Conservation (phyloP, 2,888 invertebrate species). For the Drosophila paramelanica region DNA sequence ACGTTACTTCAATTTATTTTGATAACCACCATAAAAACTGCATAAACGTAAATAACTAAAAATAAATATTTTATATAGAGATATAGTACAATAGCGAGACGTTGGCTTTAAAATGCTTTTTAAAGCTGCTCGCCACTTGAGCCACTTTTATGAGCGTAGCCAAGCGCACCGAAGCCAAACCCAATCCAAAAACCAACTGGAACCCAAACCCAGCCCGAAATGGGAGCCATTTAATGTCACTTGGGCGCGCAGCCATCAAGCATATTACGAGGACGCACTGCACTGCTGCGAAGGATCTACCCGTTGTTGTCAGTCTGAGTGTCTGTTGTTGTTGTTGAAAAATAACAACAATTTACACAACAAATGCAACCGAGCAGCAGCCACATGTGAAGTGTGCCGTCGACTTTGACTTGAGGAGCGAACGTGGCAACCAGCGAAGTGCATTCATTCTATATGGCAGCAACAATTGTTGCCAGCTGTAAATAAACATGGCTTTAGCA, state of each 20-base stretch:
- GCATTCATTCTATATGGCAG: constrained; percentile 64
- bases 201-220: constrained; percentile 44
- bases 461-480: constrained; percentile 82
- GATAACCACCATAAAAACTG: constrained; percentile 62
- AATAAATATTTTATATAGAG: constrained; percentile 61
- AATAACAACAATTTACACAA: constrained; percentile 79
- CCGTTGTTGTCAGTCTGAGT: constrained; percentile 46
- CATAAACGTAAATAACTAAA: constrained; percentile 65
- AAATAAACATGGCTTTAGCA: constrained; percentile 78
- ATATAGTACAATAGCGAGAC: constrained; percentile 14
- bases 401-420: constrained; percentile 65
- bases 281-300: constrained; percentile 10
- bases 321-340: constrained; percentile 52
- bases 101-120: constrained; percentile 63
- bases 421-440: constrained; percentile 63
- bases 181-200: constrained; percentile 16
- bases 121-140: constrained; percentile 72
- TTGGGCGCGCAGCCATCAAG: constrained; percentile 79
- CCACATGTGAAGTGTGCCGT: constrained; percentile 78
- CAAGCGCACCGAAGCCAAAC: constrained; percentile 47
- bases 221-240: constrained; percentile 78
- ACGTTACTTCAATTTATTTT: constrained; percentile 71
- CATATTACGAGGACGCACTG: constrained; percentile 70
- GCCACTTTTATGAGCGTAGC: constrained; percentile 68
- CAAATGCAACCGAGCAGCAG: constrained; percentile 60